Conservation (phyloP, 2,797 vertebrate species). For the Okamejei kenojei region DNA sequence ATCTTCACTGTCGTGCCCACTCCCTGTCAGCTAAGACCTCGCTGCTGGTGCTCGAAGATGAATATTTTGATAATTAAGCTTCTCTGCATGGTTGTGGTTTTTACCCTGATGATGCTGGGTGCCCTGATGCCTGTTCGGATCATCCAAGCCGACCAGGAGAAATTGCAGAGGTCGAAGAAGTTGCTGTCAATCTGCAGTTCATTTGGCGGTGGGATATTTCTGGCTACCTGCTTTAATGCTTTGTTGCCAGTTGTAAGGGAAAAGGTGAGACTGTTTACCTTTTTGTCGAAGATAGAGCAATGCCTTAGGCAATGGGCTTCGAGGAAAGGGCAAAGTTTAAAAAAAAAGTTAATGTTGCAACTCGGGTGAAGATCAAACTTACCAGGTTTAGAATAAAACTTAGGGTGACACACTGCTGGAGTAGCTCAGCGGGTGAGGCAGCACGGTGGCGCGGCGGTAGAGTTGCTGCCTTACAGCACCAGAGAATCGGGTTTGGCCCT, state of each 20-base stretch:
- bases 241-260: constrained; percentile 65
- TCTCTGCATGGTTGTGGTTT: constrained; percentile 72
- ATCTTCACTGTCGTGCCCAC: background rate
- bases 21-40: background rate
- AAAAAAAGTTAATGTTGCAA: too few species aligned
- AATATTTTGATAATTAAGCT: constrained; percentile 70
- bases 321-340: too few species aligned
- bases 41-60: constrained; percentile 50
- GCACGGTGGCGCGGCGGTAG: too few species aligned
- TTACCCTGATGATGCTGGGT: constrained; percentile 72
- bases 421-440: too few species aligned
- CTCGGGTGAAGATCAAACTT: too few species aligned
- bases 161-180: constrained; percentile 61
- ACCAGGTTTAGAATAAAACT: too few species aligned
- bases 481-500: too few species aligned
- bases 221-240: constrained; percentile 87
- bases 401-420: too few species aligned
- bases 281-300: background rate
- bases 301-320: background rate
- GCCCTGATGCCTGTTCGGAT: constrained; percentile 76
- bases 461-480: too few species aligned
- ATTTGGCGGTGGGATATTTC: constrained; percentile 84
- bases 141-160: constrained; percentile 65
- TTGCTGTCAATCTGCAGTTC: constrained; percentile 72
- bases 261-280: constrained; percentile 56